These are phyloP conservation scores for Pherbina coryleti DNA, from an alignment of 2,888 invertebrate species.

Conservation along the genomic window DNA sequence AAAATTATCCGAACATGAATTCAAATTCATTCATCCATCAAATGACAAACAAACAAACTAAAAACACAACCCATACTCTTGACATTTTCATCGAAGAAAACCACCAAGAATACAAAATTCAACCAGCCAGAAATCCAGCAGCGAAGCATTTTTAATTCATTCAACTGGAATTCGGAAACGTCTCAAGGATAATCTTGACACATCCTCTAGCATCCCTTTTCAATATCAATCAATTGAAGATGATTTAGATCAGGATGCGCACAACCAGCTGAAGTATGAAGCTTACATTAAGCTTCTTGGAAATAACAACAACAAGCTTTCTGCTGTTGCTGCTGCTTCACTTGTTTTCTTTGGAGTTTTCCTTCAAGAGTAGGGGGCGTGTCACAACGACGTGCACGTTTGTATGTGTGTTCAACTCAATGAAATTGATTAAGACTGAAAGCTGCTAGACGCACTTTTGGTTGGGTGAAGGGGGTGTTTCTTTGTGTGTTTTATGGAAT, in stretches of 20 bases:
- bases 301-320: too few relatives aligned
- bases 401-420: background rate
- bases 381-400: background rate
- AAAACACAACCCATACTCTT: too few relatives aligned
- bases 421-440: conserved; percentile 14
- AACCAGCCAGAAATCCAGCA: too few relatives aligned
- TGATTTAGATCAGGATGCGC: background rate
- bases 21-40: too few relatives aligned
- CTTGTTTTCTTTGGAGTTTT: background rate
- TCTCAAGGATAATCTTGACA: conserved; percentile 21
- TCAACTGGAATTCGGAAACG: conserved; percentile 17
- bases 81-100: too few relatives aligned
- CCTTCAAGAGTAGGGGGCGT: background rate
- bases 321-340: too few relatives aligned
- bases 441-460: background rate
- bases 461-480: background rate
- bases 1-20: too few relatives aligned
- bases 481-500: background rate
- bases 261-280: background rate
- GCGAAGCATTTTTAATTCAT: background rate
- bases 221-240: conserved; percentile 45
- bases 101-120: too few relatives aligned
- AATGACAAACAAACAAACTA: too few relatives aligned
- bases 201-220: conserved; percentile 41
- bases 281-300: background rate